Conservation (phyloP, 2,113 vertebrate species). For the Hemiprocne comata region DNA sequence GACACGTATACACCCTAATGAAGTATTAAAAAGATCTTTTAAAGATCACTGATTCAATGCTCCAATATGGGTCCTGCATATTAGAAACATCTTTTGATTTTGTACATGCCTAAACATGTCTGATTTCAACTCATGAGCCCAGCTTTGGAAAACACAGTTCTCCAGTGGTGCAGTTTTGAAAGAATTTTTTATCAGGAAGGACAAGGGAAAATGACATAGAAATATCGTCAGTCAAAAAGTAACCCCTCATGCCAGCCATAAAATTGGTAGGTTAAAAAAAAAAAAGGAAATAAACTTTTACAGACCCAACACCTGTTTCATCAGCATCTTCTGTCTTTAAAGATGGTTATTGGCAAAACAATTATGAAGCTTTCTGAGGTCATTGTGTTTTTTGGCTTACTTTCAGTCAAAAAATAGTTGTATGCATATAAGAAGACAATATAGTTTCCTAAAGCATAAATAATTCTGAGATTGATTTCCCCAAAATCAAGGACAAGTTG, state of each 20-base stretch:
- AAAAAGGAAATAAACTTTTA: not conserved
- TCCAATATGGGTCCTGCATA: not conserved
- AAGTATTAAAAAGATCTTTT: not conserved
- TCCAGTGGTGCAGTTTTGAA: not conserved
- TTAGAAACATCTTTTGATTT: not conserved
- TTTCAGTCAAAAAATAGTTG: not conserved
- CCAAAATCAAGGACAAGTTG: not conserved
- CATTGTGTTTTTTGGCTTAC: rapidly evolving
- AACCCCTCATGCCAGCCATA: rapidly evolving
- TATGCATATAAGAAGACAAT: not conserved
- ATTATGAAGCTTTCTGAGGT: not conserved
- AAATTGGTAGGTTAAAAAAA: not conserved
- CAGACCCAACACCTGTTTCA: not conserved
- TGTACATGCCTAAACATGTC: not conserved
- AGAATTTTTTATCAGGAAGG: not conserved
- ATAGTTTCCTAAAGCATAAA: not conserved
- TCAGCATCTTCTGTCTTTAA: not conserved
- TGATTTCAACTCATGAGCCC: not conserved
- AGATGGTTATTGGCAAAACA: not conserved
- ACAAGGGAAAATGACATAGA: not conserved
- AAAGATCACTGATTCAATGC: not conserved
- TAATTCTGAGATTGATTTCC: not conserved
- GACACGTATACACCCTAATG: not conserved
- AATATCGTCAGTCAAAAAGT: not conserved
- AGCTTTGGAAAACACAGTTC: not conserved